Evolutionary conservation across 30 jellyfish, hydroid and myxozoan genomes (phyloP).

Genomic region (Cassiopea andromeda): DNA sequence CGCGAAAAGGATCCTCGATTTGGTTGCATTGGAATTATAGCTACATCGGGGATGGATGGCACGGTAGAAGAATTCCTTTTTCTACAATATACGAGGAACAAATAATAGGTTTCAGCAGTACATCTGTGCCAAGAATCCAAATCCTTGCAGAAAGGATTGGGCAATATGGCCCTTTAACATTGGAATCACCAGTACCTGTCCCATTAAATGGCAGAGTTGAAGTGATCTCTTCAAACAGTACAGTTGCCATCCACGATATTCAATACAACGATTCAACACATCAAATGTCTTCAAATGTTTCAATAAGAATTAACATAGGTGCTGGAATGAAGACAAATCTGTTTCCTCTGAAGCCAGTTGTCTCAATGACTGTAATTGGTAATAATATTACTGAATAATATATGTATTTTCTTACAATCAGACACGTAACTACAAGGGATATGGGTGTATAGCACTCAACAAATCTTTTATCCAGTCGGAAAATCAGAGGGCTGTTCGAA

Average conservation of each 20-base stretch:
- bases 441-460: too few species aligned
- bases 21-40: conserved; percentile 45
- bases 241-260: conserved; percentile 21
- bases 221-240: conserved; percentile 31
- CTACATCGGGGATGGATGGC: conserved; percentile 11
- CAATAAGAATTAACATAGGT: background rate
- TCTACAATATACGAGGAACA: background rate
- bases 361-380: conserved; percentile 23
- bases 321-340: background rate
- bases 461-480: too few species aligned
- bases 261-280: conserved; percentile 22
- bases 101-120: background rate
- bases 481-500: too few species aligned
- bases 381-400: background rate
- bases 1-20: conserved; percentile 25
- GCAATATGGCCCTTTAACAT: background rate
- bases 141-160: conserved; percentile 18
- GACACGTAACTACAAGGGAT: too few species aligned
- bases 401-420: too few species aligned
- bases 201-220: conserved; percentile 24
- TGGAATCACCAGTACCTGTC: conserved; percentile 12
- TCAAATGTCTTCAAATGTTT: conserved; percentile 16
- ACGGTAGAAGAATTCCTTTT: background rate
- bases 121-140: background rate
- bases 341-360: conserved; percentile 8